These are phyloP conservation scores for Gambelia wislizenii DNA, from an alignment of 2,797 vertebrate species.

Conservation along the genomic window DNA sequence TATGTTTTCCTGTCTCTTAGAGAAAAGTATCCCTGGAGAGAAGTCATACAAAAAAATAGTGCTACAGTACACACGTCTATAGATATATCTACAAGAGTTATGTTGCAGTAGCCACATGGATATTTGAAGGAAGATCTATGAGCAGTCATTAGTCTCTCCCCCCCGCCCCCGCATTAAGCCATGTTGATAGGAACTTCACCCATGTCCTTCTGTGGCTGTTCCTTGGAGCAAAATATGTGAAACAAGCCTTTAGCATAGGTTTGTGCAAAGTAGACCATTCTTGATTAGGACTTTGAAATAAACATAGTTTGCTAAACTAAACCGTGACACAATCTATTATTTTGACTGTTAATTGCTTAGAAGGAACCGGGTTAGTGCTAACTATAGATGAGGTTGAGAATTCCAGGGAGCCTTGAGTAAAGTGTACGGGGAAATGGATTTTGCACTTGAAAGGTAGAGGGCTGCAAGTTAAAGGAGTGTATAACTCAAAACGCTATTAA, in stretches of 20 bases:
- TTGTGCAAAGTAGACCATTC: background rate
- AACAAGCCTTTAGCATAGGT: background rate
- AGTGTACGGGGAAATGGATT: too few relatives aligned
- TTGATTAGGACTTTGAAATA: background rate
- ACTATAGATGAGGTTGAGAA: too few relatives aligned
- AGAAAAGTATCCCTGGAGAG: background rate
- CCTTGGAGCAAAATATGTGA: background rate
- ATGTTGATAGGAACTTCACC: background rate
- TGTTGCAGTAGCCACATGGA: background rate
- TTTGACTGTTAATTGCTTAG: background rate
- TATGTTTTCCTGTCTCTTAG: background rate
- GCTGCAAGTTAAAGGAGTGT: too few relatives aligned
- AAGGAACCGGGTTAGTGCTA: too few relatives aligned
- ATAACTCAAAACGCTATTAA: background rate
- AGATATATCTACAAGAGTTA: background rate
- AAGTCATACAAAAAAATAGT: background rate
- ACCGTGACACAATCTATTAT: too few relatives aligned
- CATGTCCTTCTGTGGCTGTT: background rate
- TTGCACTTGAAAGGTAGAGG: too few relatives aligned
- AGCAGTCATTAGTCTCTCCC: too few relatives aligned
- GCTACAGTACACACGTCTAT: background rate
- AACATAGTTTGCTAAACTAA: background rate
- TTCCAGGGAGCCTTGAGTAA: background rate
- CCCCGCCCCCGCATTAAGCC: too few relatives aligned
- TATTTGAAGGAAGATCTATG: background rate